A percentile compares a stretch with the other conserved stretches of the same genome.
Conservation (phyloP, 1,140 invertebrate species). For the Vanessa atalanta region DNA sequence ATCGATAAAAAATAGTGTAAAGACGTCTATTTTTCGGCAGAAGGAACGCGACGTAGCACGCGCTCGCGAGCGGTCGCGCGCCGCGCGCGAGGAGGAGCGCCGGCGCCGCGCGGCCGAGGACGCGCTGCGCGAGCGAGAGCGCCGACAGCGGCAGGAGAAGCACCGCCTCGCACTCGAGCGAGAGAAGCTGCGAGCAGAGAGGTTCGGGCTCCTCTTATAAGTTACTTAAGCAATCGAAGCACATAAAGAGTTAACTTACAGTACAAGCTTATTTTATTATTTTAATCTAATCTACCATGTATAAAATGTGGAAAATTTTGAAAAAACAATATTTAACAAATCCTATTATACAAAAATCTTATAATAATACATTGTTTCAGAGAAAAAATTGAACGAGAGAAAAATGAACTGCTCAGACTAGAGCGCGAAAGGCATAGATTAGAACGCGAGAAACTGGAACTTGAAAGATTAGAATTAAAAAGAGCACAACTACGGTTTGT, state of each 20-base stretch:
- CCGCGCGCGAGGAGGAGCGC: slow-evolving; percentile 88
- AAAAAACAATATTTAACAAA: no score
- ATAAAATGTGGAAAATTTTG: no score
- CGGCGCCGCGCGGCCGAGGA: slow-evolving; percentile 86
- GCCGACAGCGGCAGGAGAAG: slow-evolving; percentile 90
- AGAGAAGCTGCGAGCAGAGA: slow-evolving; percentile 85
- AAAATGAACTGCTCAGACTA: slow-evolving; percentile 88
- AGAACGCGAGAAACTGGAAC: slow-evolving; percentile 91
- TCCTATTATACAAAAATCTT: neutral
- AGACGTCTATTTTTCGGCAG: slow-evolving; percentile 39
- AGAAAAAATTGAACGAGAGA: slow-evolving; percentile 87
- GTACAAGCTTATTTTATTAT: no score
- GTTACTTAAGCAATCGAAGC: no score
- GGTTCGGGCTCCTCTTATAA: slow-evolving; percentile 36
- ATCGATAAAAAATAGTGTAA: no score
- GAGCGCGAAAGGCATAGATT: slow-evolving; percentile 90
- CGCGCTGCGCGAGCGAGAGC: slow-evolving; percentile 88
- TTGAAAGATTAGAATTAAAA: slow-evolving; percentile 91
- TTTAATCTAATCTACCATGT: no score
- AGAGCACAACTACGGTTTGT: slow-evolving; percentile 85
- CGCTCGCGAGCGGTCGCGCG: slow-evolving; percentile 87
- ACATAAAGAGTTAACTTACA: no score
- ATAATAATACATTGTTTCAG: slow-evolving; percentile 41
- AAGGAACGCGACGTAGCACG: slow-evolving; percentile 90
- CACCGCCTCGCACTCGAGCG: slow-evolving; percentile 88